These are phyloP conservation scores for Megastigmus dorsalis DNA, from an alignment of 2,888 invertebrate species.

Conservation along the genomic window DNA sequence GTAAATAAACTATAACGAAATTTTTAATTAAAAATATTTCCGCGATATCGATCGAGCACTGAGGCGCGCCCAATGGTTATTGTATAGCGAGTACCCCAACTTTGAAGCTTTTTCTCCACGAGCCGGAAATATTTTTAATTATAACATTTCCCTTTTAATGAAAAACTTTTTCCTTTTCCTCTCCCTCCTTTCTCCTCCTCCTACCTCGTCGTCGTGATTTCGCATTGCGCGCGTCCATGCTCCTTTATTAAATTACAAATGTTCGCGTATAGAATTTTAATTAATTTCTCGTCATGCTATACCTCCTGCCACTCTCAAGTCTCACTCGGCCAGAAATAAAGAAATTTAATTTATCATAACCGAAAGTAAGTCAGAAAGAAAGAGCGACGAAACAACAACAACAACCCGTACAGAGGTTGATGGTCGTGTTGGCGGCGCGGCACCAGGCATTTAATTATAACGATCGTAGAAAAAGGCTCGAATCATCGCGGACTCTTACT, in stretches of 20 bases:
- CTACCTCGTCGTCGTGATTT: no score
- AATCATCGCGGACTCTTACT: no score
- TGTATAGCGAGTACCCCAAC: conserved; percentile 21
- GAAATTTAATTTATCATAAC: not conserved
- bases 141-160: conserved; percentile 37
- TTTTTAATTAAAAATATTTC: conserved; percentile 46
- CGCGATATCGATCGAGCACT: conserved; percentile 26
- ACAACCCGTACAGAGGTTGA: no score
- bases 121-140: conserved; percentile 48
- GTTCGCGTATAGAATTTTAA: conserved; percentile 33
- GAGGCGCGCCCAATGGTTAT: not conserved
- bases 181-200: not conserved
- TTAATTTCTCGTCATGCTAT: conserved; percentile 34
- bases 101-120: conserved; percentile 25
- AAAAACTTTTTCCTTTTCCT: not conserved
- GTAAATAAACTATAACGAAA: no score
- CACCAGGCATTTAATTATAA: no score
- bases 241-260: conserved; percentile 40
- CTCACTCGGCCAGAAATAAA: not conserved
- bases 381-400: no score
- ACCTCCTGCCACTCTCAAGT: not conserved
- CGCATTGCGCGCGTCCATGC: not conserved
- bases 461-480: no score
- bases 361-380: no score
- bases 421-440: no score